phyloP scores from a whole-genome alignment of 1,140 invertebrate genomes.

The Vollenhovia emeryi region DNA sequence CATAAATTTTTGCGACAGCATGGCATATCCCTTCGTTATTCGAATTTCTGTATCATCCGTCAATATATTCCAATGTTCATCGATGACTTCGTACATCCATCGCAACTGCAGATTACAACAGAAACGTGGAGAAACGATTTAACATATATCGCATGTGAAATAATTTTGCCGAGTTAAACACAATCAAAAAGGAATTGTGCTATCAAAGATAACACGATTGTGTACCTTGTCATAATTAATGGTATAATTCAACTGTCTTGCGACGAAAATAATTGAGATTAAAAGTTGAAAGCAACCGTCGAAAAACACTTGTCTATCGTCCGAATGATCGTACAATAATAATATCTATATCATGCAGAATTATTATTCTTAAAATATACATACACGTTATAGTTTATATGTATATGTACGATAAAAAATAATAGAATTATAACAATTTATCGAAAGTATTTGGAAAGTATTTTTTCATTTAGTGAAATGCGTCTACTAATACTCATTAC shows the following conservation, averaged over 20 bases:
- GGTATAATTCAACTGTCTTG: neutral
- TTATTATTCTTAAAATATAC: too few species aligned
- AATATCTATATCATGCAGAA: conserved; percentile 20
- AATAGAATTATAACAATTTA: neutral
- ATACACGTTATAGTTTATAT: neutral
- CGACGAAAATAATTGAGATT: neutral
- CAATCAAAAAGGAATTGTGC: too few species aligned
- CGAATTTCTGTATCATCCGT: conserved; percentile 19
- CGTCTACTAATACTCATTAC: neutral
- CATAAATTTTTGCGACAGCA: neutral
- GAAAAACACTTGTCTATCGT: neutral
- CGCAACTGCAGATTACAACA: conserved; percentile 7
- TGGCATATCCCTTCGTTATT: neutral
- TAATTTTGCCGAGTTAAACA: too few species aligned
- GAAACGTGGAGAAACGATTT: neutral
- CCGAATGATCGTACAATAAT: conserved; percentile 3
- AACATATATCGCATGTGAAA: neutral
- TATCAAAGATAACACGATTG: neutral
- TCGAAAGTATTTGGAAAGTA: neutral
- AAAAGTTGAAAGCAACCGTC: conserved; percentile 7
- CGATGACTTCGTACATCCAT: neutral
- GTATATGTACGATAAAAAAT: neutral
- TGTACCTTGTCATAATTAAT: neutral
- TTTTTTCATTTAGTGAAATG: neutral
- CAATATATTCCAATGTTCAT: conserved; percentile 32